Percentiles rank a stretch among this genome's conserved stretches.
These are phyloP conservation scores for Lydus trimaculatus DNA, from an alignment of 2,888 invertebrate species.

Conservation along the genomic window DNA sequence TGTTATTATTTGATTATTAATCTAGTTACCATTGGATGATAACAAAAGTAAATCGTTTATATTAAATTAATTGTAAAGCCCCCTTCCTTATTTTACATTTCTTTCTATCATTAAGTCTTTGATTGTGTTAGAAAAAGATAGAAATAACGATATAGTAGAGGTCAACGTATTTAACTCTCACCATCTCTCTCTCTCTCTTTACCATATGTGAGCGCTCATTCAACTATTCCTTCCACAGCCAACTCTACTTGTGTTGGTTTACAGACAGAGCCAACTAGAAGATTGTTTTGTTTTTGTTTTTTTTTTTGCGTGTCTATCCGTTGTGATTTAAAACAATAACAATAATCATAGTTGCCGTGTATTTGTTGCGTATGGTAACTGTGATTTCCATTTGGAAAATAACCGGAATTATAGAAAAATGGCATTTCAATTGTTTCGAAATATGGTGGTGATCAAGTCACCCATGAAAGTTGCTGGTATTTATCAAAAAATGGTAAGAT, in stretches of 20 bases:
- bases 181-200: background rate
- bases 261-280: background rate
- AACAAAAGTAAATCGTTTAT: no score
- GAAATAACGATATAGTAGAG: background rate
- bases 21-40: no score
- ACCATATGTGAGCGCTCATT: background rate
- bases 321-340: background rate
- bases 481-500: background rate
- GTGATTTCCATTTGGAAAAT: background rate
- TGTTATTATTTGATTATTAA: no score
- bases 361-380: background rate
- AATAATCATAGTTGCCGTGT: background rate
- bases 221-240: background rate
- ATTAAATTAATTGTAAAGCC: no score
- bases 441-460: background rate
- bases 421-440: background rate
- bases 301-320: no score
- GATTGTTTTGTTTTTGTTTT: background rate
- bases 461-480: background rate
- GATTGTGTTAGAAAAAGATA: background rate
- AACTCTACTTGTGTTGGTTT: background rate
- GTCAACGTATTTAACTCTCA: background rate
- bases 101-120: background rate
- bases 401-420: background rate
- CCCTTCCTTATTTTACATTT: no score